These are phyloP conservation scores for Serripes groenlandicus DNA, from an alignment of 2,888 invertebrate species.

Conservation along the genomic window DNA sequence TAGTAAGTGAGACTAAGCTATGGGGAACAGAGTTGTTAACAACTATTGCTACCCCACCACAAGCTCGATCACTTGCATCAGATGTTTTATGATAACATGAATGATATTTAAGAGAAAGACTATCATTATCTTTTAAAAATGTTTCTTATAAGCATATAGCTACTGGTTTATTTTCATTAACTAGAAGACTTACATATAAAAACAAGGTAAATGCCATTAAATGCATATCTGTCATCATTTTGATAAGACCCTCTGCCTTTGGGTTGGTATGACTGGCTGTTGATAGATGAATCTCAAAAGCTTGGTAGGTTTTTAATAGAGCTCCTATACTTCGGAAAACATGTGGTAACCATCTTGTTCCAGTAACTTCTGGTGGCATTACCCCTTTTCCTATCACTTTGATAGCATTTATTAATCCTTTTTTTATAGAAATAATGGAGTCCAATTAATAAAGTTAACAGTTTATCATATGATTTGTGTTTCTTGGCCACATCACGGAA, in stretches of 20 bases:
- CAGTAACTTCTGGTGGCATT: slow-evolving; percentile 51
- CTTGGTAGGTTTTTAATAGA: slow-evolving; percentile 42
- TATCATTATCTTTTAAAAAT: too few species aligned
- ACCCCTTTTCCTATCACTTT: slow-evolving; percentile 24
- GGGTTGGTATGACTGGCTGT: slow-evolving; percentile 52
- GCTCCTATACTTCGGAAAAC: slow-evolving; percentile 37
- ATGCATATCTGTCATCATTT: slow-evolving; percentile 46
- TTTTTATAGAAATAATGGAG: slow-evolving; percentile 50
- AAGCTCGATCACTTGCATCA: too few species aligned
- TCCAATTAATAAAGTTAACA: slow-evolving; percentile 59
- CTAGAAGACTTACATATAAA: slow-evolving; percentile 37
- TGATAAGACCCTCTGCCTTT: slow-evolving; percentile 52
- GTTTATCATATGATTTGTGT: slow-evolving; percentile 43
- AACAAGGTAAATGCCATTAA: slow-evolving; percentile 57
- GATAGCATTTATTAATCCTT: slow-evolving; percentile 32
- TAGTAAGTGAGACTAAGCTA: too few species aligned
- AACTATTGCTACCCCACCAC: too few species aligned
- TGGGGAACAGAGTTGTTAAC: too few species aligned
- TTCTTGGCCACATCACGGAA: slow-evolving; percentile 49
- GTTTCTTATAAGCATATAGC: too few species aligned
- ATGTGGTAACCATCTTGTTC: slow-evolving; percentile 60
- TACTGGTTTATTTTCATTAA: too few species aligned
- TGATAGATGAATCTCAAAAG: slow-evolving; percentile 52
- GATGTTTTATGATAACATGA: too few species aligned
- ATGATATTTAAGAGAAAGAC: too few species aligned